These are phyloP conservation scores for Anarsia innoxiella DNA, from an alignment of 2,888 invertebrate genomes.

Conservation along the genomic window DNA sequence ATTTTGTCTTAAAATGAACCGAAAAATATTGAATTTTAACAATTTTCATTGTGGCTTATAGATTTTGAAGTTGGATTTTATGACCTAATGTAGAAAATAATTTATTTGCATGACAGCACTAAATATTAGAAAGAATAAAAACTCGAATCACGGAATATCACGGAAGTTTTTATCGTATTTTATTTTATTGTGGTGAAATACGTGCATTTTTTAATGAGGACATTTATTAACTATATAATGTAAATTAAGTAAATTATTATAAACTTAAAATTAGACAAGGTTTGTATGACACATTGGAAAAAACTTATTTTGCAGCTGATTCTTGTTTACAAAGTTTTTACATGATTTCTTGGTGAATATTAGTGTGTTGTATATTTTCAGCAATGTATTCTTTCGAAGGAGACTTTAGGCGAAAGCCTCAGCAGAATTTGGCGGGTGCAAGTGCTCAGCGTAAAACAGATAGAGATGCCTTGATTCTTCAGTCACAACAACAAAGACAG, in stretches of 20 bases:
- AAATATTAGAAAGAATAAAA: too few relatives aligned
- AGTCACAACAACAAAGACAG: constrained; percentile 88
- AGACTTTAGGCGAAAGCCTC: constrained; percentile 88
- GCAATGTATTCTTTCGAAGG: constrained; percentile 90
- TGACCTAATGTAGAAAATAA: too few relatives aligned
- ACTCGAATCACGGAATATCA: constrained; percentile 13
- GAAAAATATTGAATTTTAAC: too few relatives aligned
- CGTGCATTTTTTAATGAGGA: constrained; percentile 1
- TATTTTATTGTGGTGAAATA: constrained; percentile 8
- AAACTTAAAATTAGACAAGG: constrained; percentile 2
- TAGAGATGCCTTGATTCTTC: constrained; percentile 82
- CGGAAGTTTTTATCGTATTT: constrained; percentile 7
- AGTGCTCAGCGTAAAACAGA: constrained; percentile 80
- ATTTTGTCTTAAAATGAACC: too few relatives aligned
- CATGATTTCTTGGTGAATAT: not conserved
- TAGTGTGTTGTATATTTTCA: constrained; percentile 23
- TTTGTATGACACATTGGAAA: constrained; percentile 1
- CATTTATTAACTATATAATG: constrained; percentile 1
- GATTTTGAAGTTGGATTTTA: too few relatives aligned
- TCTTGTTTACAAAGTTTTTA: constrained; percentile 42
- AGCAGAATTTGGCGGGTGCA: constrained; percentile 93
- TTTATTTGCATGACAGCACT: too few relatives aligned
- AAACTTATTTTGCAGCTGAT: constrained; percentile 36
- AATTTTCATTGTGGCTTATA: too few relatives aligned
- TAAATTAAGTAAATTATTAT: not conserved